Evolutionary conservation across 2,797 vertebrate genomes (phyloP), one percentile per base, ranked within the genome.

Genomic region (Poeciliopsis turneri): DNA sequence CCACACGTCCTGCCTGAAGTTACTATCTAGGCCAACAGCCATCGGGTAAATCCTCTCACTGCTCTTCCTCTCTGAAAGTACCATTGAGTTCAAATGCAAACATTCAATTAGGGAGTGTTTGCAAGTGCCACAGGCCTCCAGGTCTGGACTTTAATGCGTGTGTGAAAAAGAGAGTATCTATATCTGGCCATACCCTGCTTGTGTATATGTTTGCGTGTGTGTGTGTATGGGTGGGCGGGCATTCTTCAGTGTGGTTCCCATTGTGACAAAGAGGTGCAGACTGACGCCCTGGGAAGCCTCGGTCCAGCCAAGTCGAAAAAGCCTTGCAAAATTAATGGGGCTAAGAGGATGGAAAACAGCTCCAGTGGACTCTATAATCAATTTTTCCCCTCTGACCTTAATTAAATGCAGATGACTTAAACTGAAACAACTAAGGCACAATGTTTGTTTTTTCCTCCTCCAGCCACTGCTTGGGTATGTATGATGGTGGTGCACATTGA

Each of bases 1-100:
- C 94, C 95, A 28, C 94, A 95, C 90, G 93, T 96, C 95, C 93
- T 96, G 95, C 95, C 95, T 61, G 95, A 96, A 94, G 94, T 95
- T 92, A 95, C 94, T 90, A 95, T 96, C 94, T 96, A 96, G 92
- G 89, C 90, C 92, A 81, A 51, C 92, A 18, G 90, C 89, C 90
- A 89, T 79, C 89, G 89, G 94, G 95, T 95, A 95, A 96, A 95
- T 95, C 85, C 81, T 93, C 91, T 92, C 87, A 89, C 90, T 90
- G 90, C 88, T 88, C 86, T 90, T 92, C 84, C 85, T 87, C 79
- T 88, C 86, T 87, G n/a, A 81, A 90, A 82, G 85, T 91, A 85
- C 84, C 88, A 82, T 86, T 92, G 74, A 86, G 64, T 82, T 81
- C 81, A 75, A 87, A 79, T 76, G 45, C 87, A 92, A 92, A 88